Evolutionary conservation across 2,113 vertebrate genomes (phyloP).

Genomic region (Leucoraja erinaceus): DNA sequence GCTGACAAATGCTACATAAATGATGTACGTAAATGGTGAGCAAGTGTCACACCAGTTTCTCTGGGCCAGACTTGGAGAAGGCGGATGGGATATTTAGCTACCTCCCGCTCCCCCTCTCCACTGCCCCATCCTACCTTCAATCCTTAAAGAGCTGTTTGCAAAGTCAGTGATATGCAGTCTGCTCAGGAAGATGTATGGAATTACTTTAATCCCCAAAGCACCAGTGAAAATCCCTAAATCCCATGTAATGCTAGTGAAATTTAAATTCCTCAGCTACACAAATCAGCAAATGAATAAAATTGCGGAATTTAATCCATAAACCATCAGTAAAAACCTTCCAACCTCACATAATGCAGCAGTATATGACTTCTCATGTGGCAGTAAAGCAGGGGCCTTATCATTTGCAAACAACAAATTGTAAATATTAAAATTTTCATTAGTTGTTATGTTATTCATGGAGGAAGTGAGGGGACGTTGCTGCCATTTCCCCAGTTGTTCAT

Average conservation of each 20-base stretch:
- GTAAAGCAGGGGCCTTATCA: not conserved
- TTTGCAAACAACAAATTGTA: not conserved
- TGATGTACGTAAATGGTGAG: not conserved
- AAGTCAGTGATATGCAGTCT: not conserved
- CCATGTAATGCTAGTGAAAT: not conserved
- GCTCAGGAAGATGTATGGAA: not conserved
- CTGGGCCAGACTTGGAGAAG: not conserved
- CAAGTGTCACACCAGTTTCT: not conserved
- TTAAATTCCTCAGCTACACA: not conserved
- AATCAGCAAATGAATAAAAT: not conserved
- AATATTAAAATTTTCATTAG: not conserved
- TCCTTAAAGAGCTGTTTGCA: not conserved
- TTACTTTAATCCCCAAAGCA: conserved; percentile 6
- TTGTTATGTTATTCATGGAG: not conserved
- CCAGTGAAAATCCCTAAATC: not conserved
- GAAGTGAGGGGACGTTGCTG: not conserved
- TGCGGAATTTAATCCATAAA: not conserved
- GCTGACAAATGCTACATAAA: not conserved
- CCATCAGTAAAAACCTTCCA: not conserved
- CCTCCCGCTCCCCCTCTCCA: not conserved
- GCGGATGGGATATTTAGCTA: not conserved
- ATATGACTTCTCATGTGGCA: not conserved
- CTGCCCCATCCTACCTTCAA: not conserved
- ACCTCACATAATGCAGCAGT: not conserved
- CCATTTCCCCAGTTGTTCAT: not conserved